These are phyloP conservation scores for Diplazon laetatorius DNA, from an alignment of 2,888 invertebrate genomes.

Conservation along the genomic window DNA sequence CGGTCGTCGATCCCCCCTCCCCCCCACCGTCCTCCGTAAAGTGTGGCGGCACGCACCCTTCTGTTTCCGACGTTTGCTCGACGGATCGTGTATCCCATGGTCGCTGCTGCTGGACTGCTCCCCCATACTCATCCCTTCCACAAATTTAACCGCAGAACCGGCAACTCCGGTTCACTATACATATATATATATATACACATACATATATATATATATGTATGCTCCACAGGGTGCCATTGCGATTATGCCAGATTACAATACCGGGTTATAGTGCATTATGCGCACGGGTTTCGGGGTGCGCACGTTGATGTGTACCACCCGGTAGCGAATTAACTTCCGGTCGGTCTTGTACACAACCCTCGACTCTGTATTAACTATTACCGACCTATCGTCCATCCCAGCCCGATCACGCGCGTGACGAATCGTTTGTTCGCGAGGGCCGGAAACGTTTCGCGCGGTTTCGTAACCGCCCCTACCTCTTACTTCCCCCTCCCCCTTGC, in stretches of 20 bases:
- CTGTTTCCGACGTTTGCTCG: conserved; percentile 49
- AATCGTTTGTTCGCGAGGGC: conserved; percentile 54
- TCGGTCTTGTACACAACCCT: conserved; percentile 57
- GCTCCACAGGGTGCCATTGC: conserved; percentile 56
- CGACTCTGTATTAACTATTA: conserved; percentile 61
- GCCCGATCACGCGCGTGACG: conserved; percentile 50
- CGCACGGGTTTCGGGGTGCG: conserved; percentile 4
- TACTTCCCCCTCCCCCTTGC: no score
- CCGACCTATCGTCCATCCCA: conserved; percentile 41
- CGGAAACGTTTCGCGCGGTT: conserved; percentile 52
- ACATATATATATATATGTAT: no score
- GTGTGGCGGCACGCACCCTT: conserved; percentile 56
- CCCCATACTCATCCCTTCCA: not conserved
- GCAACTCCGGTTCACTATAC: conserved; percentile 33
- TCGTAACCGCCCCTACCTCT: not conserved
- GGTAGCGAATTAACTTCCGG: conserved; percentile 60
- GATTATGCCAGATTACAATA: conserved; percentile 64
- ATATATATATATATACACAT: no score
- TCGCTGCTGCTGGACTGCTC: not conserved
- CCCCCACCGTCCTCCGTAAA: conserved; percentile 19
- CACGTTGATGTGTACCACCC: conserved; percentile 42
- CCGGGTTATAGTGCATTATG: conserved; percentile 27
- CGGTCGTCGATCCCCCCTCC: conserved; percentile 33
- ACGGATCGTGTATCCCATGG: conserved; percentile 18
- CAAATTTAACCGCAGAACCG: conserved; percentile 46